These are phyloP conservation scores for Tachuris rubrigastra DNA, from an alignment of 2,113 vertebrate genomes.

Conservation along the genomic window DNA sequence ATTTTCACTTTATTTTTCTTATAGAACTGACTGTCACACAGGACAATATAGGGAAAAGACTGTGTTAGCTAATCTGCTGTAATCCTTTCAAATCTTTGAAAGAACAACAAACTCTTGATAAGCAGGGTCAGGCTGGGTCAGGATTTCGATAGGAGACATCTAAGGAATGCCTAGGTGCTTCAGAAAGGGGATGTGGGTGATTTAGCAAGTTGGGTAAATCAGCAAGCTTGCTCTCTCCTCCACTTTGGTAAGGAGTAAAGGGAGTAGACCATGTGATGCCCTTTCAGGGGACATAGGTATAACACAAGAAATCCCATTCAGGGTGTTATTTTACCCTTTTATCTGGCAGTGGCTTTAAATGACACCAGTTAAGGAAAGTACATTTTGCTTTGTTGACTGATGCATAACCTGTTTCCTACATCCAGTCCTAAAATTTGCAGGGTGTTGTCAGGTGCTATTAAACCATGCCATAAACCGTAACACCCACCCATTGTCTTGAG, in stretches of 20 bases:
- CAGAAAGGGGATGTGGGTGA: constrained; percentile 34
- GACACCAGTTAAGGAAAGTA: neutral
- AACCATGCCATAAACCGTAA: neutral
- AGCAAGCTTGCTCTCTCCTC: neutral
- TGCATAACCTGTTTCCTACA: neutral
- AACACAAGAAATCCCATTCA: rapidly evolving
- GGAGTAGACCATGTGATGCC: neutral
- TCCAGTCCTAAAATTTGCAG: neutral
- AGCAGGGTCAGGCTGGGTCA: constrained; percentile 56
- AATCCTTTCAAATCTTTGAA: constrained; percentile 55
- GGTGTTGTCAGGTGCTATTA: neutral
- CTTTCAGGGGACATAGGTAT: neutral
- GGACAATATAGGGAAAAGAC: neutral
- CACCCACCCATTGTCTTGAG: neutral
- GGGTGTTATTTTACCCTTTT: neutral
- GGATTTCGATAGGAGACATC: constrained; percentile 52
- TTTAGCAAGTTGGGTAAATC: constrained; percentile 10
- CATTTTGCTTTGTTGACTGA: neutral
- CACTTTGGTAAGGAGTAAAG: neutral
- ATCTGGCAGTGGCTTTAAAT: neutral
- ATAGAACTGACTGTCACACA: neutral
- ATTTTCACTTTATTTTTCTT: constrained; percentile 8
- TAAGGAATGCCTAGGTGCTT: constrained; percentile 63
- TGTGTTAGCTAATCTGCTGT: constrained; percentile 47
- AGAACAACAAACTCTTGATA: constrained; percentile 52